Evolutionary conservation across 2,888 invertebrate species (phyloP).

Genomic region (Neocrepidodera transversa): DNA sequence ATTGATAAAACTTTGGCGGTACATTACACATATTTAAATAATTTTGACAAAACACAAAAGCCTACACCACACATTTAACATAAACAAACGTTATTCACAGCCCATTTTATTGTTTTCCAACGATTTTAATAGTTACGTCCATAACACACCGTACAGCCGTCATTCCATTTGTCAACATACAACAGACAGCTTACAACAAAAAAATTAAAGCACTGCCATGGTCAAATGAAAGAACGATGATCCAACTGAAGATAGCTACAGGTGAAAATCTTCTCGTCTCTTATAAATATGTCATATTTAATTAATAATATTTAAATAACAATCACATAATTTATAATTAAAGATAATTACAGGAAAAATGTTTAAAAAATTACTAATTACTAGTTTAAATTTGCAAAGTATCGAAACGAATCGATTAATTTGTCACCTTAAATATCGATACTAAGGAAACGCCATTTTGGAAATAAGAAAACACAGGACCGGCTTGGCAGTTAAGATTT

Average conservation of each 20-base stretch:
- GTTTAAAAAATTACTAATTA: too few relatives aligned
- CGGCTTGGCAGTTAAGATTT: too few relatives aligned
- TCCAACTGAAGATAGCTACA: conserved; percentile 9
- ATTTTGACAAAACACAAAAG: conserved; percentile 56
- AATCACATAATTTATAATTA: too few relatives aligned
- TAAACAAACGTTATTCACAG: conserved; percentile 55
- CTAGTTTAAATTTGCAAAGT: too few relatives aligned
- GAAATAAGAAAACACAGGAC: too few relatives aligned
- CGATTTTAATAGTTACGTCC: conserved; percentile 44
- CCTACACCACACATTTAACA: conserved; percentile 57
- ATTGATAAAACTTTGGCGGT: conserved; percentile 91
- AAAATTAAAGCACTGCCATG: conserved; percentile 62
- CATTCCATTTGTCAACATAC: conserved; percentile 53
- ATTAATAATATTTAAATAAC: too few relatives aligned
- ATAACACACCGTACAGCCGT: conserved; percentile 50
- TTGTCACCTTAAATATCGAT: too few relatives aligned
- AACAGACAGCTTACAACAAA: conserved; percentile 36
- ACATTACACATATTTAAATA: conserved; percentile 80
- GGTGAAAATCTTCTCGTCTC: too few relatives aligned
- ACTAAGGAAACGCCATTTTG: too few relatives aligned
- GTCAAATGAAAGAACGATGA: conserved; percentile 44
- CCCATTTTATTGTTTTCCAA: conserved; percentile 56
- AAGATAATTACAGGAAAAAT: too few relatives aligned
- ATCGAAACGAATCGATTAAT: too few relatives aligned
- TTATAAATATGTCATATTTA: too few relatives aligned